Conservation (phyloP, 2,888 invertebrate species). For the Athripsodes cinereus region DNA sequence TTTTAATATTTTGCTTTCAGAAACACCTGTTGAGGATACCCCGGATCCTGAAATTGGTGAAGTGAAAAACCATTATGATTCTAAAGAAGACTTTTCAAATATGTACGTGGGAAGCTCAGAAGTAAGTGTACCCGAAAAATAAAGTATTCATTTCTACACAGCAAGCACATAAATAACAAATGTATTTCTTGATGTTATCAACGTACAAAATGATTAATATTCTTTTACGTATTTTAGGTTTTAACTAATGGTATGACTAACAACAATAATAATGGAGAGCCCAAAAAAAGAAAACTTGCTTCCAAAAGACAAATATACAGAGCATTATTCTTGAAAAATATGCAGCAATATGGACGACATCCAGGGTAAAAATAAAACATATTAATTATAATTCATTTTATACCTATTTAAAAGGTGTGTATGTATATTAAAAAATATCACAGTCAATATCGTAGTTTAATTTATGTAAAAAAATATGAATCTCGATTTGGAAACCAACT, state of each 20-base stretch:
- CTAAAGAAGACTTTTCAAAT: slow-evolving; percentile 41
- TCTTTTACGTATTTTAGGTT: slow-evolving; percentile 38
- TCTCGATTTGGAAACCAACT: too few species aligned
- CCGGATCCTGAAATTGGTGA: slow-evolving; percentile 11
- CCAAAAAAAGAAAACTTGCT: slow-evolving; percentile 16
- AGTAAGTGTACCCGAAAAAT: slow-evolving; percentile 27
- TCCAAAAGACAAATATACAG: slow-evolving; percentile 36
- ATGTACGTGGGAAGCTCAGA: slow-evolving; percentile 42
- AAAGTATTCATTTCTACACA: background rate
- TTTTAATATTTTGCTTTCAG: too few species aligned
- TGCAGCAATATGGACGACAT: slow-evolving; percentile 63
- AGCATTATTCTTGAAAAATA: slow-evolving; percentile 65
- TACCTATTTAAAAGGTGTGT: too few species aligned
- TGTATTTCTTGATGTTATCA: too few species aligned
- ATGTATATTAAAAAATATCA: too few species aligned
- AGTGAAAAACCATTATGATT: slow-evolving; percentile 34
- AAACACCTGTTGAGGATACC: slow-evolving; percentile 1
- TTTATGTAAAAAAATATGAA: too few species aligned
- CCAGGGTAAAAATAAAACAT: slow-evolving; percentile 68
- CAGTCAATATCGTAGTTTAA: too few species aligned
- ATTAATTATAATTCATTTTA: too few species aligned
- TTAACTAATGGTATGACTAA: slow-evolving; percentile 35
- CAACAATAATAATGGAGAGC: slow-evolving; percentile 31
- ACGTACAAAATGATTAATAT: too few species aligned
- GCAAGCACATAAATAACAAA: background rate